Base-by-base conservation (phyloP, 2,113 vertebrate species). In the Dipodomys stephensi region DNA sequence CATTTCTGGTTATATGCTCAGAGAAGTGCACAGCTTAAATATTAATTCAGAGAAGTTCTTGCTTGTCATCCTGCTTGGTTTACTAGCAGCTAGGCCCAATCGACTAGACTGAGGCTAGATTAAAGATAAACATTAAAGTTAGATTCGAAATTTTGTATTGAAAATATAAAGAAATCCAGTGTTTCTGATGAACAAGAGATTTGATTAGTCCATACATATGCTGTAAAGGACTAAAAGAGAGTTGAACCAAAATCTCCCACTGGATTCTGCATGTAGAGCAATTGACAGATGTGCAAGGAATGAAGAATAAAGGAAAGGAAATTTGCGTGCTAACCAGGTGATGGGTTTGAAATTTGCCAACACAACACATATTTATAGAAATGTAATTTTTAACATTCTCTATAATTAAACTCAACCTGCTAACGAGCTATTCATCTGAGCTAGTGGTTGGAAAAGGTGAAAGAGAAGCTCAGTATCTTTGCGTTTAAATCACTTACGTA, bases 111-210 rank as follows among this genome's bases (percentile, higher is more conserved):
- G 81, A 83, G 46, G 39, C 32, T 30, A 92, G 73, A 92, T 73
- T 79, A 82, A 93, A 93, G 35, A 83, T 71, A 15, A 87, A 10
- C 32, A 60, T 89, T n/a, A n/a, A 90, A 64, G 11, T 72, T 88
- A 83, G 44, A 44, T 72, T 65, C 84, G 77, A 91, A 87, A 91
- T 81, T 69, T 80, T 81, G 1, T 83, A 28, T n/a, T 78, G 22
- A 71, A 94, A 94, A 49, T 65, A 81, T 53, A 91, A 90, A 74
- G 28, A 91, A 83, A 68, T 78, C 30, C 15, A 73, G 60, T 83
- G 28, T 92, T 95, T 80, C 87, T 92, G 65, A 93, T 18, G 83
- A 95, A 77, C 7, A 44, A 68, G 49, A 81, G n/a, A 88, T 91
- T 91, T 92, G 35, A 85, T 79, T 91, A 82, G 86, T 16, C 15